A percentile compares a stretch with the other conserved stretches of the same genome.
Conservation (phyloP, 2,888 invertebrate species). For the Spodoptera littoralis region DNA sequence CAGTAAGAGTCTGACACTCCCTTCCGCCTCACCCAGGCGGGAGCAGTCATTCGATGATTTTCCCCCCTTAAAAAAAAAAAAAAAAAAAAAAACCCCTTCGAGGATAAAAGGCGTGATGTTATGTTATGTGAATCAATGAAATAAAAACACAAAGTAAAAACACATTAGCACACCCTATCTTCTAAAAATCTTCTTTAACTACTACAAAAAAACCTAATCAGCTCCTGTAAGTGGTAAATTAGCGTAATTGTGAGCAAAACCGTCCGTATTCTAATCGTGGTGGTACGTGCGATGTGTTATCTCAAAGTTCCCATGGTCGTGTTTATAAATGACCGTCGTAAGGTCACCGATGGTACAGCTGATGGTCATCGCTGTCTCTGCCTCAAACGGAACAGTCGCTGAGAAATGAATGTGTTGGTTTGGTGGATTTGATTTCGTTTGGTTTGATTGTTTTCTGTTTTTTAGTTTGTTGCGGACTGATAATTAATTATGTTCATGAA, state of each 20-base stretch:
- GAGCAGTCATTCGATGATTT: no score
- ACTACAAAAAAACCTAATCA: slow-evolving; percentile 24
- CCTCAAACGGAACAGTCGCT: slow-evolving; percentile 60
- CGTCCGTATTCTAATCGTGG: slow-evolving; percentile 73
- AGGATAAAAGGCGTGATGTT: no score
- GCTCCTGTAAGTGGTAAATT: slow-evolving; percentile 53
- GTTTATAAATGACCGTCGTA: slow-evolving; percentile 83
- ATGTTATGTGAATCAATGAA: no score
- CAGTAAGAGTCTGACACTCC: no score
- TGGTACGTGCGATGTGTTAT: slow-evolving; percentile 85
- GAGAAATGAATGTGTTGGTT: slow-evolving; percentile 42
- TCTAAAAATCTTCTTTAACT: slow-evolving; percentile 1
- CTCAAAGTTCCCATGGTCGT: slow-evolving; percentile 83
- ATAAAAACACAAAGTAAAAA: not conserved
- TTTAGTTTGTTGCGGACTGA: not conserved
- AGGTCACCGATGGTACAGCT: slow-evolving; percentile 78
- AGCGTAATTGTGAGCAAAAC: slow-evolving; percentile 67
- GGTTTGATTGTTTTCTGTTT: slow-evolving; percentile 6
- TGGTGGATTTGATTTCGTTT: slow-evolving; percentile 29
- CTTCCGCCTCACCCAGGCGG: no score
- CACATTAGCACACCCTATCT: not conserved
- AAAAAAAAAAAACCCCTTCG: no score
- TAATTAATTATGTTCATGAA: no score
- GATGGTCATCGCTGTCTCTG: slow-evolving; percentile 84
- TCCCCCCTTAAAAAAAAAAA: no score